Percentiles rank a stretch among this genome's conserved stretches.
These are phyloP conservation scores for Pantelozetes paolii DNA, from an alignment of 2,888 invertebrate genomes.

Conservation along the genomic window DNA sequence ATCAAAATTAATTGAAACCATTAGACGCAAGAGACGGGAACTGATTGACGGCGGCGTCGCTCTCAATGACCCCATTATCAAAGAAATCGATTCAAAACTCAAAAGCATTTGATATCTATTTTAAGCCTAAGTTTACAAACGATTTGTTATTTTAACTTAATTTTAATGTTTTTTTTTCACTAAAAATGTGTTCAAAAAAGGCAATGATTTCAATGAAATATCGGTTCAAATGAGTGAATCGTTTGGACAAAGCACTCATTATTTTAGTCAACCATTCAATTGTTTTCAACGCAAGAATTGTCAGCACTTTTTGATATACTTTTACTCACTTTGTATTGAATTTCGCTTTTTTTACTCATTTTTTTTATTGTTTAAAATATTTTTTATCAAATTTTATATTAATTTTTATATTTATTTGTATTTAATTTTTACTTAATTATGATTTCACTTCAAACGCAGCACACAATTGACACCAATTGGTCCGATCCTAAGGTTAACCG, in stretches of 20 bases:
- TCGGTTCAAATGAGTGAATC: background rate
- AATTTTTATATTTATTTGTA: background rate
- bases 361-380: background rate
- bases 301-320: background rate
- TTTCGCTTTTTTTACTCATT: background rate
- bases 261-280: background rate
- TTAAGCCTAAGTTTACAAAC: background rate
- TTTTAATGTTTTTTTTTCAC: background rate
- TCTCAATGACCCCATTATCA: slow-evolving; percentile 31
- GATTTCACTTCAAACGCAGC: too few relatives aligned
- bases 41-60: slow-evolving; percentile 17
- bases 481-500: background rate
- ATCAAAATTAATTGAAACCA: slow-evolving; percentile 24
- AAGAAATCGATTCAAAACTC: slow-evolving; percentile 36
- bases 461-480: background rate
- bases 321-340: background rate
- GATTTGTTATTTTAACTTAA: background rate
- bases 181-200: background rate
- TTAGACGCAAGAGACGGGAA: slow-evolving; percentile 27
- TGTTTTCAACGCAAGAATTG: background rate
- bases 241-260: background rate
- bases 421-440: too few relatives aligned
- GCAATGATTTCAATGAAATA: background rate
- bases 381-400: background rate
- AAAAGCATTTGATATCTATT: background rate